phyloP scores from a whole-genome alignment of 2,888 invertebrate genomes.

The Idaea dimidiata region DNA sequence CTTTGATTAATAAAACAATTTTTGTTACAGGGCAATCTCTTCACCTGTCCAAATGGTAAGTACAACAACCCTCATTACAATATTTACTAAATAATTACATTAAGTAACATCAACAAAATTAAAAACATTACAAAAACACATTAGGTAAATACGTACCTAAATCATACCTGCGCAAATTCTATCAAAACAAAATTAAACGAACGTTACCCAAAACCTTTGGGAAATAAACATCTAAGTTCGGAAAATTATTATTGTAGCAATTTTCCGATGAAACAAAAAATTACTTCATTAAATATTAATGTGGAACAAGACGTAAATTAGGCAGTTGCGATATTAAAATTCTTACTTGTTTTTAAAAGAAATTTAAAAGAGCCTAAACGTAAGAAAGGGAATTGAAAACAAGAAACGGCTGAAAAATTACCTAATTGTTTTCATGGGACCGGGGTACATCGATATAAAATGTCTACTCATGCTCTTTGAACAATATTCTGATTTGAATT shows the following conservation, averaged over 20 bases:
- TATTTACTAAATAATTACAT: neutral
- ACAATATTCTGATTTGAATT: no score
- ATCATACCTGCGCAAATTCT: neutral
- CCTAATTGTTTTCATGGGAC: neutral
- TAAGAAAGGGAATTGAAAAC: neutral
- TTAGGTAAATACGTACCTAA: slow-evolving; percentile 8
- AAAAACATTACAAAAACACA: slow-evolving; percentile 25
- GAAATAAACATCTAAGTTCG: slow-evolving; percentile 28
- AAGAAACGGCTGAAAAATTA: neutral
- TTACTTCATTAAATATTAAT: slow-evolving; percentile 1
- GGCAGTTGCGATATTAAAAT: neutral
- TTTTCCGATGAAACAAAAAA: neutral
- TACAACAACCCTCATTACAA: slow-evolving; percentile 28
- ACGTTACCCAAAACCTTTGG: slow-evolving; percentile 26
- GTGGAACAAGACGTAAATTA: neutral
- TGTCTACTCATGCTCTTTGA: neutral
- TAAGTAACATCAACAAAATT: slow-evolving; percentile 21
- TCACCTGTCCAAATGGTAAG: slow-evolving; percentile 88
- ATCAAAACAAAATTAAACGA: neutral
- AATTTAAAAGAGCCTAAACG: neutral
- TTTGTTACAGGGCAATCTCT: slow-evolving; percentile 82
- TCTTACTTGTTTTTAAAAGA: neutral
- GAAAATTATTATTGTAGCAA: neutral
- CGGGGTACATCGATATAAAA: neutral
- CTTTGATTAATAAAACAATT: neutral